These are phyloP conservation scores for Nasonia oneida DNA, from an alignment of 2,888 invertebrate species.

Conservation along the genomic window DNA sequence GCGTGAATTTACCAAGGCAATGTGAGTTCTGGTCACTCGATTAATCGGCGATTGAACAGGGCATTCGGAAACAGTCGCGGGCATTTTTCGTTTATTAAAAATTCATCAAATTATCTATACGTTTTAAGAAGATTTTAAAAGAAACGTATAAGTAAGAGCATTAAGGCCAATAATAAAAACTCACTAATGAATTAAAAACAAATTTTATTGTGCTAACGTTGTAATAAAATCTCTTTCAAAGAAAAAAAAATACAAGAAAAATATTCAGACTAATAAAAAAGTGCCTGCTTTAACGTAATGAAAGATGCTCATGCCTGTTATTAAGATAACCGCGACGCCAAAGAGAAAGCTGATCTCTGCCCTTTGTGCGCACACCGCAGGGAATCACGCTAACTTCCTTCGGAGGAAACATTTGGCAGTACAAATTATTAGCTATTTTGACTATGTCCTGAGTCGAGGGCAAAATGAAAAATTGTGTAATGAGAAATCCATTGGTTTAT, in stretches of 20 bases:
- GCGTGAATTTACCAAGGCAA: slow-evolving; percentile 33
- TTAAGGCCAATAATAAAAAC: neutral
- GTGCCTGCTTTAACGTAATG: slow-evolving; percentile 51
- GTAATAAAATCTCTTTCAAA: neutral
- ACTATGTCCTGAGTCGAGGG: slow-evolving; percentile 23
- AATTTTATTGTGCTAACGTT: neutral
- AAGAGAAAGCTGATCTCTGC: slow-evolving; percentile 66
- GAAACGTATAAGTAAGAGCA: neutral
- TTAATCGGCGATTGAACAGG: slow-evolving; percentile 47
- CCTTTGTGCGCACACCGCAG: slow-evolving; percentile 57
- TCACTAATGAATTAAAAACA: neutral
- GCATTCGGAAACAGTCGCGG: slow-evolving; percentile 41
- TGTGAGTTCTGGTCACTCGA: slow-evolving; percentile 54
- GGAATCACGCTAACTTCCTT: slow-evolving; percentile 51
- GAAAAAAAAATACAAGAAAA: neutral
- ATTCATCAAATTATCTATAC: slow-evolving; percentile 1
- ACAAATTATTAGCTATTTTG: slow-evolving; percentile 64
- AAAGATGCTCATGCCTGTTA: slow-evolving; percentile 51
- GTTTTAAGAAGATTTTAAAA: neutral
- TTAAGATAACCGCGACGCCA: slow-evolving; percentile 65
- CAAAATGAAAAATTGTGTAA: slow-evolving; percentile 28
- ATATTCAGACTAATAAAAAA: slow-evolving; percentile 9
- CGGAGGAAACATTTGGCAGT: slow-evolving; percentile 63
- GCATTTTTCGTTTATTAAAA: slow-evolving; percentile 30
- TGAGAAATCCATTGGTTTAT: slow-evolving; percentile 26